phyloP scores from a whole-genome alignment of 2,113 vertebrate genomes.

The Psettodes erumei region DNA sequence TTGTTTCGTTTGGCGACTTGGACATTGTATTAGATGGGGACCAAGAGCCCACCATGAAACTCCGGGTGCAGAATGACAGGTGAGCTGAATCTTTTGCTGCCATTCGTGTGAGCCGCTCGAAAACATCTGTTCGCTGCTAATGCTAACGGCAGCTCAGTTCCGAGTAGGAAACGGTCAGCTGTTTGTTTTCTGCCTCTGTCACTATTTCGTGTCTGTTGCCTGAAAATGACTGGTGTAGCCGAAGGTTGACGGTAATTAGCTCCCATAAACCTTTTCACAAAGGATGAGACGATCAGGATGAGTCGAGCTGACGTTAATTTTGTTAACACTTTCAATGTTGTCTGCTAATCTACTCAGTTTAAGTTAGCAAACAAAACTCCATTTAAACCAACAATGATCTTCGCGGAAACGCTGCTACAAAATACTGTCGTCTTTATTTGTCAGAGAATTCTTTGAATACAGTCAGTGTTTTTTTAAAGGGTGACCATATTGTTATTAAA shows the following conservation, averaged over 20 bases:
- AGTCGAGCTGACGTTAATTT: background rate
- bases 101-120: background rate
- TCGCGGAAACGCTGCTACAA: background rate
- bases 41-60: constrained; percentile 80
- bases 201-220: background rate
- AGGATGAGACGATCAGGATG: background rate
- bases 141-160: constrained; percentile 37
- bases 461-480: background rate
- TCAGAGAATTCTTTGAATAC: too few species aligned
- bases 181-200: background rate
- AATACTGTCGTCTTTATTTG: background rate
- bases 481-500: background rate
- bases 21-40: constrained; percentile 67
- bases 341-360: background rate
- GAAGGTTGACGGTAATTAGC: background rate
- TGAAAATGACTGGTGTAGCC: rapidly evolving
- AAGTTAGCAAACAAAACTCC: background rate
- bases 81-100: constrained; percentile 47
- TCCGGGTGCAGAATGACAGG: constrained; percentile 85
- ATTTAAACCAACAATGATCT: background rate
- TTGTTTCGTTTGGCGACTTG: constrained; percentile 45
- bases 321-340: background rate
- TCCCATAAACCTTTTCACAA: background rate
- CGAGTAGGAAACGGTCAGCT: background rate
- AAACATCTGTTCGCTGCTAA: constrained; percentile 54